phyloP scores from a whole-genome alignment of 1,140 invertebrate genomes.

The Calliopsis andreniformis region DNA sequence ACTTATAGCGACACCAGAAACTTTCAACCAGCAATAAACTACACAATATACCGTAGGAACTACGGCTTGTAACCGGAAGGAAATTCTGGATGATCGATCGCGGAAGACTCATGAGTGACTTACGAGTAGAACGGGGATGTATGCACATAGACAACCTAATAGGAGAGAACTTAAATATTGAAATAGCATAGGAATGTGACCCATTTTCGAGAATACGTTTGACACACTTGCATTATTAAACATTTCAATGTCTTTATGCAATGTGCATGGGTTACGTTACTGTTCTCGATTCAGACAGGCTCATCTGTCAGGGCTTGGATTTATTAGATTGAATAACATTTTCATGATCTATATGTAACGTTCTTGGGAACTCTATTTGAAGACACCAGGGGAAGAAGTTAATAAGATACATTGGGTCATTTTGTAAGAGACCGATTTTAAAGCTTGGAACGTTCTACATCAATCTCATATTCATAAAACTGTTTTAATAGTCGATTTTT shows the following conservation, averaged over 20 bases:
- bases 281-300: neutral
- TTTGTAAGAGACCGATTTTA: too few relatives aligned
- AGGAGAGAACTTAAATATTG: slow-evolving; percentile 26
- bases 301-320: too few relatives aligned
- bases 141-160: neutral
- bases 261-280: slow-evolving; percentile 36
- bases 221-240: slow-evolving; percentile 44
- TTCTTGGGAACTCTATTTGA: too few relatives aligned
- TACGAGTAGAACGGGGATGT: neutral
- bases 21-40: slow-evolving; percentile 14
- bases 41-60: slow-evolving; percentile 5
- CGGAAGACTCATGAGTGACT: slow-evolving; percentile 20
- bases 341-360: too few relatives aligned
- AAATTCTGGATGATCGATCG: slow-evolving; percentile 44
- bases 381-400: too few relatives aligned
- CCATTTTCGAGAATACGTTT: slow-evolving; percentile 34
- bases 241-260: slow-evolving; percentile 23
- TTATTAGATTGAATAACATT: too few relatives aligned
- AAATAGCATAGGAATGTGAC: slow-evolving; percentile 35
- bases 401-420: too few relatives aligned
- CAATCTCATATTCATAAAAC: too few relatives aligned
- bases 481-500: too few relatives aligned
- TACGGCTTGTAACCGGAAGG: slow-evolving; percentile 11
- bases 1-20: neutral
- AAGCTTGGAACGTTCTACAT: too few relatives aligned